Evolutionary conservation across 2,113 vertebrate species (phyloP), one percentile per base, ranked within the genome.

Genomic region (Gymnogyps californianus): DNA sequence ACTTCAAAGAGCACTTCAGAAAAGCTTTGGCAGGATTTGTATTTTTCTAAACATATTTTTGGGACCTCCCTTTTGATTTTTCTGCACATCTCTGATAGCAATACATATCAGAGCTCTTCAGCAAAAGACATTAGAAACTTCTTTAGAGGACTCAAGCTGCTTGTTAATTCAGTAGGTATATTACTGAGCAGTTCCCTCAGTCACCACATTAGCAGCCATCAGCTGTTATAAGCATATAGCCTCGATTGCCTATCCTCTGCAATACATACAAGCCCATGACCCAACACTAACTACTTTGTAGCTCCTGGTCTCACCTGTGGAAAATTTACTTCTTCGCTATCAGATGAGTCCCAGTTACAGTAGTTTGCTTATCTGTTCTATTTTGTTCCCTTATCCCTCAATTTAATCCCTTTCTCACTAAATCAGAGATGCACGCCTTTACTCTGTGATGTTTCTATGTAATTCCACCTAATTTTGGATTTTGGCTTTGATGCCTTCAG

Each of bases 1-100:
- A 42, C 62, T 94, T 96, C 83, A 96, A 96, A 94, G 87, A 36
- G 2, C 26, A 62, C 32, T 93, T 88, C 78, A 66, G 82, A 90
- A 96, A 90, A 83, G 29, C 46, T 83, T 70, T 62, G 67, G 11
- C 40, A 77, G 19, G 34, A 61, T 72, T 89, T 91, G 13, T 88
- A 62, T 80, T 88, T 94, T 88, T 77, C 54, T 62, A 55, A 86
- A 85, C 21, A 19, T 65, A 62, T 83, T 77, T 69, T 85, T 28
- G 16, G 16, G 69, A 61, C 38, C 10, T 52, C 14, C 8, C 5
- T 72, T 93, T 89, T 80, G 76, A 25, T 59, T 79, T 83, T 93
- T 86, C 36, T 57, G 12, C 7, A 29, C 28, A 57, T 58, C 11
- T 80, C 59, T 90, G 34, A 66, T 42, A 88, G 58, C 17, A 83